Base-by-base conservation (phyloP, 92 coral and sea anemone species). In the Phymanthus crucifer region DNA sequence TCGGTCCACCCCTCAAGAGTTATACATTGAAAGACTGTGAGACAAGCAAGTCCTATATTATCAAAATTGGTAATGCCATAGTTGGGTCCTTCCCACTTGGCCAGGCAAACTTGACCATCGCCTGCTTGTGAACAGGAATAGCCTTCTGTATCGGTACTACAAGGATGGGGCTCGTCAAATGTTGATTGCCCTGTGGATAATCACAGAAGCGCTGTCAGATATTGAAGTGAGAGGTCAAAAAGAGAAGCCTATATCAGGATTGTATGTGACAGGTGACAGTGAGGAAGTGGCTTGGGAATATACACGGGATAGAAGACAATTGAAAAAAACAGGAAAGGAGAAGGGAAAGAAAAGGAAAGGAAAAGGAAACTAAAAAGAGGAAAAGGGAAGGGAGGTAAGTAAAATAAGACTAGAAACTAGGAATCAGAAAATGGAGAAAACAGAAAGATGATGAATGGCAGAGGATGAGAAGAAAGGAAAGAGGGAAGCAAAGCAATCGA, bases 1-100 rank as follows among this genome's bases (percentile, higher is more conserved):
- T 95, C 99, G 69, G 99, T 95, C 99, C 99, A 95, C 26, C 99
- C 99, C 71, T 95, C 99, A 13, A 95, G 89, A 13, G 99, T 95
- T 57, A 95, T 93, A 56, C 99, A 95, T 47, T 95, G 99, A 80
- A 95, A 95, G 32, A 95, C 99, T 21, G 99, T 95, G 48, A 95
- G 90, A 66, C 99, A 95, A 19, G 99, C 99, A 56, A 95, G 79
- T 71, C 96, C 99, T 67, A 95, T 93, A 35, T 95, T 95, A 84
- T 95, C 99, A 78, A 95, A 95, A 78, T 93, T 95, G 48, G 99
- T 93, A 29, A 95, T 95, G 35, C 99, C 99, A 83, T 78, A 84
- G 73, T 95, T 95, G 31, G 99, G 99, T 27, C 99, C 99, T 23
- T 85, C 89, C 99, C 99, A 95, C 70, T 90, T 92, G 38, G 87